Conservation (phyloP, 1,140 invertebrate species). For the Helicoverpa zea region DNA sequence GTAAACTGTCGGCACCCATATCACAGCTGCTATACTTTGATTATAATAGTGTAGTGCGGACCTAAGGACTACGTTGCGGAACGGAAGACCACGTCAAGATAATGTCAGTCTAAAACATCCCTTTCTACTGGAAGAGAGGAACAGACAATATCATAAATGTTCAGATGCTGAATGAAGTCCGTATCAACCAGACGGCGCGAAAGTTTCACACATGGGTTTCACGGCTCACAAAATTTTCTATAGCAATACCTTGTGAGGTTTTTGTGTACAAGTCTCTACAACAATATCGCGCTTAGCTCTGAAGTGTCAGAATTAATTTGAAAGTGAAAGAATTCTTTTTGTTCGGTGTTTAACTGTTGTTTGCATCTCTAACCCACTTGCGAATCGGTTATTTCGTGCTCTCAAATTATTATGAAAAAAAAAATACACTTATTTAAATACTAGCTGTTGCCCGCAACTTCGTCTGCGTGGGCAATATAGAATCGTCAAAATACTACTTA, state of each 20-base stretch:
- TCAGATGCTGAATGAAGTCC: neutral
- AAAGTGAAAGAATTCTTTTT: conserved; percentile 37
- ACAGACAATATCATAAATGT: neutral
- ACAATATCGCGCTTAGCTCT: neutral
- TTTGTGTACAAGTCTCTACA: no score
- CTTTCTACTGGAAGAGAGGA: neutral
- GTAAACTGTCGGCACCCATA: neutral
- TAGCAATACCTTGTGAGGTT: no score
- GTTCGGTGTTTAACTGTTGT: conserved; percentile 20
- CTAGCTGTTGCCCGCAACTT: no score
- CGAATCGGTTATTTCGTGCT: neutral
- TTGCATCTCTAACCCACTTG: conserved; percentile 35
- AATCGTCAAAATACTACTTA: no score
- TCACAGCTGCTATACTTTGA: neutral
- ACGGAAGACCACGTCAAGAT: conserved; percentile 33
- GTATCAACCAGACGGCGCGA: neutral
- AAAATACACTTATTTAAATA: no score
- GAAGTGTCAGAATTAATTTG: neutral
- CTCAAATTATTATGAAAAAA: neutral
- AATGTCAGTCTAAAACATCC: conserved; percentile 27
- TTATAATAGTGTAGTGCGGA: neutral
- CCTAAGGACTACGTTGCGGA: neutral
- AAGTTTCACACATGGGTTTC: conserved; percentile 9
- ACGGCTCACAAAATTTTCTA: neutral
- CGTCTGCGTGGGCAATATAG: no score